Evolutionary conservation across 2,797 vertebrate species (phyloP), one percentile per base, ranked within the genome.

Genomic region (Meriones psammophilus): DNA sequence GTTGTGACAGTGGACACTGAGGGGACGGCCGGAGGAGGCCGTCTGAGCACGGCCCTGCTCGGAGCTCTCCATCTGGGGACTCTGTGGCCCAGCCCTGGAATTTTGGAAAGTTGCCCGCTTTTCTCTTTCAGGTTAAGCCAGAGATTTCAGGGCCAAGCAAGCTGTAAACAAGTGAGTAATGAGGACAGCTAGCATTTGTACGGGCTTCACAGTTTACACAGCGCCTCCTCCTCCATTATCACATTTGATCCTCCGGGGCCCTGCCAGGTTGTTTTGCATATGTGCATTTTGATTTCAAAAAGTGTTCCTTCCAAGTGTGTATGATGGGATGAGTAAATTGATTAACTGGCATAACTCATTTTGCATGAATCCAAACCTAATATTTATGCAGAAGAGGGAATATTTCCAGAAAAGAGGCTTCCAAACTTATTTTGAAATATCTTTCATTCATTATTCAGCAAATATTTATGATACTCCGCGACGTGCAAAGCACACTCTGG

Each of bases 241-340:
- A 96, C 97, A 79, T 97, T 78, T 78, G 97, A 86, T 96, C 93
- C 96, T 97, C 97, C 85, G 15, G 54, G 96, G 96, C 94, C 96
- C 94, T 97, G 97, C 97, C 97, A 97, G 97, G 96, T 89, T 96
- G 97, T 68, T 97, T 95, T 97, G 94, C 97, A 97, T 97, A 97
- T 97, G 97, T 97, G 96, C 97, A 94, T 97, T 97, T 97, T 93
- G 94, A 93, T 97, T 97, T 92, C 78, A 96, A 18, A 95, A 94
- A 76, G 91, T 60, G 95, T 96, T 96, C 91, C 88, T 96, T 97
- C 93, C 93, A 95, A 96, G 88, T 54, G 90, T 88, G 76, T 86
- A 33, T 91, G 96, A 79, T 91, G 81, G 89, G 80, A 92, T 88
- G 97, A 94, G 93, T 88, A 94, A 93, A 97, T 96, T 58, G 94